Evolutionary conservation across 2,888 invertebrate genomes (phyloP), one percentile per base, ranked within the genome.

Genomic region (Parnassius apollo): DNA sequence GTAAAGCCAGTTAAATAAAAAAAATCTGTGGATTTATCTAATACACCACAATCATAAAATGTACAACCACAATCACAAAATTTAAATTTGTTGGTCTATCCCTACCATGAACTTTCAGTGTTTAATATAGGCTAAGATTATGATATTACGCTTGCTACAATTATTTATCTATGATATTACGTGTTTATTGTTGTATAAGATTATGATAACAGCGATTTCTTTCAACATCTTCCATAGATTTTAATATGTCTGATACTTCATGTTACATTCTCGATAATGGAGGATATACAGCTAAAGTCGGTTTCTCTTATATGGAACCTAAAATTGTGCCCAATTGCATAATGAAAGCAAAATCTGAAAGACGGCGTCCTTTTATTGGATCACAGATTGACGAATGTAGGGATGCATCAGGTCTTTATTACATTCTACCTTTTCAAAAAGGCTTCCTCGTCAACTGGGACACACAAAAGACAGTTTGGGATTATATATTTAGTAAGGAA

Each of bases 381-480:
- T 86, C 90, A 0, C 99, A 99, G 91, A 96, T 99, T 13, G 97
- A 99, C 66, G 99, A 99, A 72, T 99, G 99, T 79, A 93, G 98
- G 42, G 99, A 99, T 81, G 96, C 97, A 1, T 98, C 99, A 0
- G 98, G 98, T 0, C 89, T 99, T 1, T 99, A 96, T 84, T 99
- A 97, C 80, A 95, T 98, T 60, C 88, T 99, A 60, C 97, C 99
- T 0, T 98, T 97, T 80, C 98, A 99, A 89, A 97, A 96, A 93
- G 99, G 99, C 0, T 98, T 97, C 75, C 91, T 99, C 0, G 94
- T 98, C 0, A 99, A 99, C 80, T 99, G 98, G 98, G 99, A 99
- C 74, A 94, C 97, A 0, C 96, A 99, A 80, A 98, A 98, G 88
- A 96, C 96, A 8, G 94, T 99, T 2, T 99, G 99, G 99, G 99